Evolutionary conservation across 2,797 vertebrate species (phyloP), one percentile per base, ranked within the genome.

Genomic region (Argyrosomus regius): DNA sequence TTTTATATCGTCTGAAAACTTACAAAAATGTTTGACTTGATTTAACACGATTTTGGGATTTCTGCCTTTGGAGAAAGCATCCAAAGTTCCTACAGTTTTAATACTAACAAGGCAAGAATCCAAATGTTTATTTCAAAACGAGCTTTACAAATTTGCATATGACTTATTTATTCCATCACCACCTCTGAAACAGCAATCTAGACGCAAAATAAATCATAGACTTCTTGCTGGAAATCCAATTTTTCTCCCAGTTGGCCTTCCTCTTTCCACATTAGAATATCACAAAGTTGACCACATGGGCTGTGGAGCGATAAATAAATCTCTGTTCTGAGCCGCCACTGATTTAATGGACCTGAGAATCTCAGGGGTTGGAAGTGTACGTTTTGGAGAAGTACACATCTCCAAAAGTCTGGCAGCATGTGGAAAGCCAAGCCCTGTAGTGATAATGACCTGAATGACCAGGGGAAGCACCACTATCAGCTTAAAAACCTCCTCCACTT

Each of bases 231-330:
- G 58, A 89, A 92, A 92, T 85, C 77, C 66, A 81, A 77, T 85
- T 88, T 83, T 75, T 71, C 72, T 84, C 83, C 64, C 80, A 73
- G 84, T 71, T 77, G 86, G 79, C 62, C 31, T 80, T 81, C 59
- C 66, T 39, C 22, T 70, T 78, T 75, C 80, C 68, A 79, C 80
- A 87, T 90, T 90, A 83, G 68, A 91, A 85, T 84, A 82, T 82
- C 71, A 85, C 77, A 88, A 87, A 86, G 76, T 65, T 84, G 79
- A 87, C 83, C 85, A 86, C 81, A 83, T 73, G 83, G 73, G 75
- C 56, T 57, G 41, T 60, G 8, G 59, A 50, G 50, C 13, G 16
- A 77, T 72, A 84, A 84, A 82, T 69, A 78, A 72, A 70, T 78
- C 69, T 77, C 52, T 80, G 62, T 53, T 87, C 56, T 57, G 43